Evolutionary conservation across 2,888 invertebrate species (phyloP), one percentile per base, ranked within the genome.

Genomic region (Dasysyrphus albostriatus): DNA sequence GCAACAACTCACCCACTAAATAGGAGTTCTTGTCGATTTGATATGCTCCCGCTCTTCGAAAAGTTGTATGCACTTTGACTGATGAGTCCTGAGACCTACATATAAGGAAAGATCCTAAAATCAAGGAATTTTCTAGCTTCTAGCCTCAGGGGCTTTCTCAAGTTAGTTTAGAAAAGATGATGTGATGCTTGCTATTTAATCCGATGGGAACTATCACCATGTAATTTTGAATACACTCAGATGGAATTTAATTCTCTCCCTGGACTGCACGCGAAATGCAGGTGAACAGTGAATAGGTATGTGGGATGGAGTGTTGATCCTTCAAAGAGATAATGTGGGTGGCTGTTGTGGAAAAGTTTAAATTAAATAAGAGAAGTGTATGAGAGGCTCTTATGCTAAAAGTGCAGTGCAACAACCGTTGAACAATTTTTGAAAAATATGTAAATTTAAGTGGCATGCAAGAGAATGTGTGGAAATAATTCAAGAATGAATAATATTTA

Each of bases 61-160:
- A 3, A 61, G 61, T 24, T 32, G 6, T 14, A 61, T 44, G 61
- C 67, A 81, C 37, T 77, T 77, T 81, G 84, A 85, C 59, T 81
- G 84, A 85, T 81, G 81, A 85, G 76, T 73, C 76, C 44, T 47
- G 81, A 73, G 84, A 65, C 81, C 65, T n/a, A 29, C 3, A 12
- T 6, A 9, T 19, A 58, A 58, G 58, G 49, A 70, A 65, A 24
- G 34, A 72, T 76, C 72, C 59, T 67, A 51, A 73, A 72, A 76
- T 61, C 80, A 76, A 67, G 8, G 61, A 76, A 61, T 51, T 49
- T 58, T 8, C n/a, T 7, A 73, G 44, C 14, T 24, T 54, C 10
- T 37, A 24, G 49, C 8, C 56, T 72, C 10, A 49, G 16, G 51
- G 44, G 58, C 29, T 37, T 59, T 42, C n/a, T 39, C n/a, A 39